Conservation (phyloP, 2,888 invertebrate species). For the Meteorus cinctellus region DNA sequence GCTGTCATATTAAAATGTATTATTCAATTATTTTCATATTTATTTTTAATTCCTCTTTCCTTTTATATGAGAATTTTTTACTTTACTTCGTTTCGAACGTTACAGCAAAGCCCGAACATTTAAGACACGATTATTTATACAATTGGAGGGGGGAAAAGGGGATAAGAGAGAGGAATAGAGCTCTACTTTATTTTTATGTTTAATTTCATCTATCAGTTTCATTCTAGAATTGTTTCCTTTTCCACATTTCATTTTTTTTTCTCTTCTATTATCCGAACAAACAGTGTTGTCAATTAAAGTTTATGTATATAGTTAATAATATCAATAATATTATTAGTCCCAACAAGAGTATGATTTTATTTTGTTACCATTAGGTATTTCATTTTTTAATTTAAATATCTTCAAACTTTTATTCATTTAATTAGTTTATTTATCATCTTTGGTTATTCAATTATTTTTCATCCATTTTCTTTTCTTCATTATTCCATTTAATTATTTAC, state of each 20-base stretch:
- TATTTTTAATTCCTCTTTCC: background rate
- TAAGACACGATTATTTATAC: slow-evolving; percentile 63
- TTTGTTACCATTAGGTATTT: slow-evolving; percentile 57
- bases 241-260: slow-evolving; percentile 56
- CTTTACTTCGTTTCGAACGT: background rate
- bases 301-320: slow-evolving; percentile 65
- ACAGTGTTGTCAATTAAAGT: slow-evolving; percentile 67
- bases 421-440: slow-evolving; percentile 46
- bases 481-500: slow-evolving; percentile 4
- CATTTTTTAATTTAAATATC: slow-evolving; percentile 48
- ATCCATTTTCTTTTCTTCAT: slow-evolving; percentile 45
- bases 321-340: slow-evolving; percentile 66
- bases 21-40: background rate
- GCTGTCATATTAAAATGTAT: background rate
- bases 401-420: slow-evolving; percentile 43
- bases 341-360: slow-evolving; percentile 66
- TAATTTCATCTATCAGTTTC: background rate
- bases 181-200: slow-evolving; percentile 42
- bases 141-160: slow-evolving; percentile 58
- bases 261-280: slow-evolving; percentile 62
- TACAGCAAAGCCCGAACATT: slow-evolving; percentile 62
- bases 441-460: slow-evolving; percentile 39
- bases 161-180: background rate
- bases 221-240: slow-evolving; percentile 50
- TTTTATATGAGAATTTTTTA: background rate